Conservation (phyloP, 2,113 vertebrate species). For the Lophotis ruficrista region DNA sequence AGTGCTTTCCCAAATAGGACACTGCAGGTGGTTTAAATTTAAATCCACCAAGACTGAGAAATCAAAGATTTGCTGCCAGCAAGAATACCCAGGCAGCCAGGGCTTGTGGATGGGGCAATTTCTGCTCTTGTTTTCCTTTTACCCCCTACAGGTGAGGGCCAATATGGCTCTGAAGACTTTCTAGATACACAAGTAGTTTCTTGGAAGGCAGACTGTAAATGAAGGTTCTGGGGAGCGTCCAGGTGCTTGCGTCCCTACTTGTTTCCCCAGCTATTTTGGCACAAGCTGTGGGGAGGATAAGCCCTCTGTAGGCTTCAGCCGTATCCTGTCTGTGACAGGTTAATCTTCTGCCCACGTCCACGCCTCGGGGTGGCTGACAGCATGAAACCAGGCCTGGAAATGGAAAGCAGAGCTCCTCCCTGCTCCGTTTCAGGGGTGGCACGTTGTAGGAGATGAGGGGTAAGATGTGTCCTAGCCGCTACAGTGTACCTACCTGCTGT, state of each 20-base stretch:
- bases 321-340: not conserved
- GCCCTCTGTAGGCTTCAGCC: not conserved
- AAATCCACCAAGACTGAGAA: not conserved
- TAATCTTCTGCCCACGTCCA: not conserved
- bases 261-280: not conserved
- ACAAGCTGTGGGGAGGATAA: not conserved
- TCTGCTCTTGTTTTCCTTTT: not conserved
- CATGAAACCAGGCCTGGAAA: not conserved
- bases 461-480: not conserved
- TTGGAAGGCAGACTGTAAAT: not conserved
- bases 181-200: not conserved
- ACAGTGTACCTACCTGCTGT: not conserved
- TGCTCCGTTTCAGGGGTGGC: not conserved
- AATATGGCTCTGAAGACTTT: not conserved
- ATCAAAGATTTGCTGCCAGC: not conserved
- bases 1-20: not conserved
- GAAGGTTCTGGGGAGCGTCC: not conserved
- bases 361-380: rapidly evolving
- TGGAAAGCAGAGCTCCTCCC: not conserved
- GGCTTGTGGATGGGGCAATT: not conserved
- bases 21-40: not conserved
- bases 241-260: not conserved
- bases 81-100: not conserved
- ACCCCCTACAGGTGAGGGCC: too few species aligned
- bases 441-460: rapidly evolving